These are phyloP conservation scores for Zaprionus gabonicus DNA, from an alignment of 1,140 invertebrate genomes.

Conservation along the genomic window DNA sequence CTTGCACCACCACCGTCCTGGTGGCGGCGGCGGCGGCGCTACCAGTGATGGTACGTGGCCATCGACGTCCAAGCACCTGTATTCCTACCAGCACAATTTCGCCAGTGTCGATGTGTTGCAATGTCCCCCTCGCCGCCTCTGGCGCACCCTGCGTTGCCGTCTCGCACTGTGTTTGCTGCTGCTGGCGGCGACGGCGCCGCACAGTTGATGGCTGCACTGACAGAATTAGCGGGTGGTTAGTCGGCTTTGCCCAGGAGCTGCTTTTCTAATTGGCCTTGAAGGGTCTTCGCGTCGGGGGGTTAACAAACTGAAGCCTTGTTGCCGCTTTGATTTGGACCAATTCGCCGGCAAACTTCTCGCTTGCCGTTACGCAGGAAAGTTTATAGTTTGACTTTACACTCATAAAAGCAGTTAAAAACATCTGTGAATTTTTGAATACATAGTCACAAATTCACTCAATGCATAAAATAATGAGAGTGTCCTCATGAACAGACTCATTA, in stretches of 20 bases:
- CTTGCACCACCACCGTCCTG: neutral
- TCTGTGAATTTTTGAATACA: neutral
- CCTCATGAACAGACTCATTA: too few relatives aligned
- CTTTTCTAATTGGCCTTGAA: constrained; percentile 70
- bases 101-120: constrained; percentile 34
- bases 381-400: neutral
- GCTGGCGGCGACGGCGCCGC: constrained; percentile 8
- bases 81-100: constrained; percentile 25
- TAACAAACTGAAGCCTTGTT: constrained; percentile 34
- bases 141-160: neutral
- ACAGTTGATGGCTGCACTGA: constrained; percentile 67
- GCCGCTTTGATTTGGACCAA: constrained; percentile 19
- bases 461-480: too few relatives aligned
- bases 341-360: neutral
- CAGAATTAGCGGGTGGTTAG: constrained; percentile 70
- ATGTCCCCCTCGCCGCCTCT: neutral
- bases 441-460: neutral
- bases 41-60: constrained; percentile 33
- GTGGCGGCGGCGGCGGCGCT: neutral
- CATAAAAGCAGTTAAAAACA: neutral
- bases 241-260: constrained; percentile 9
- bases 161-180: constrained; percentile 30
- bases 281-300: constrained; percentile 12
- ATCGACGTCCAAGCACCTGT: constrained; percentile 44
- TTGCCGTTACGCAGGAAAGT: neutral